phyloP scores from a whole-genome alignment of 2,888 invertebrate genomes.

The Mechanitis messenoides region DNA sequence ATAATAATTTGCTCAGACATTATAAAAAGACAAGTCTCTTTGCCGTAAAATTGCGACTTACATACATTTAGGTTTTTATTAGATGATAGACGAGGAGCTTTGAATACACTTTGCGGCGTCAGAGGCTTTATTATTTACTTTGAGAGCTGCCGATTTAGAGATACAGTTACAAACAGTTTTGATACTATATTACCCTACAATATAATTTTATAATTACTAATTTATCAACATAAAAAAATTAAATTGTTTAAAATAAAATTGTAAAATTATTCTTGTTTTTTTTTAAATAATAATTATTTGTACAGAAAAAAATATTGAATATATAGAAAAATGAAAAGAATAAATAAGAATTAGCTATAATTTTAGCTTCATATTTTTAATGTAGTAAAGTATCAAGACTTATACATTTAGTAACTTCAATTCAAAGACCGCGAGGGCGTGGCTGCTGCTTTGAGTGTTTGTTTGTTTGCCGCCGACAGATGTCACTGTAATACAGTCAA shows the following conservation, averaged over 20 bases:
- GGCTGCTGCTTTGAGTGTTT: constrained; percentile 45
- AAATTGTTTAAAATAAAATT: too few species aligned
- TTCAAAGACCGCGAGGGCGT: constrained; percentile 40
- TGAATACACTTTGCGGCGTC: background rate
- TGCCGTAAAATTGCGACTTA: constrained; percentile 2
- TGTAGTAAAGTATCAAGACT: constrained; percentile 18
- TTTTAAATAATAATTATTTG: too few species aligned
- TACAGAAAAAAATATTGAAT: too few species aligned
- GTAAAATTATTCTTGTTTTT: too few species aligned
- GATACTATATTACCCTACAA: background rate
- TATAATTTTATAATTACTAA: too few species aligned
- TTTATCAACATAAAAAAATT: too few species aligned
- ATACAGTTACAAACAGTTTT: background rate
- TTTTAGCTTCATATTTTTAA: background rate
- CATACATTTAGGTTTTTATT: background rate
- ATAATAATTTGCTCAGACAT: background rate
- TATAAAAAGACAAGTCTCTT: background rate
- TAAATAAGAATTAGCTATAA: too few species aligned
- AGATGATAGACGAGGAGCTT: background rate
- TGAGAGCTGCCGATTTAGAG: background rate
- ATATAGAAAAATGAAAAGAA: too few species aligned
- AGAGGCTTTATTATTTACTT: background rate
- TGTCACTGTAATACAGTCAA: constrained; percentile 24
- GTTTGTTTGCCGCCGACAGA: constrained; percentile 39
- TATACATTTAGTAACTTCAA: background rate